A percentile compares a stretch with the other conserved stretches of the same genome.
phyloP scores from a whole-genome alignment of 2,797 vertebrate species.

The Hippocampus kuda region DNA sequence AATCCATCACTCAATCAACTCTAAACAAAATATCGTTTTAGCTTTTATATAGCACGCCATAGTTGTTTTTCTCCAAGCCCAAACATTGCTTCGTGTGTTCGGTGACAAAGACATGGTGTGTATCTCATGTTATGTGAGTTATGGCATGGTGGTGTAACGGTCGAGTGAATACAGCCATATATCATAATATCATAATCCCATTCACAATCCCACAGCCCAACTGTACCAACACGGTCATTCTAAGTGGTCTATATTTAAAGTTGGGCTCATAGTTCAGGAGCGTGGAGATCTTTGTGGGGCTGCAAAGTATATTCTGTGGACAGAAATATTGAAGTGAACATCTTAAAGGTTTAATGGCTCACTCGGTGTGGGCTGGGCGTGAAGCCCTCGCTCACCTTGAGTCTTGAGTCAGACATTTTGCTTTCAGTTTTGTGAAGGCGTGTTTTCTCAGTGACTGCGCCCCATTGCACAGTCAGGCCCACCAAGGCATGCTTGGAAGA shows the following conservation, averaged over 20 bases:
- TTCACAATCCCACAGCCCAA: conserved; percentile 67
- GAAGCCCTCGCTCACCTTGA: not conserved
- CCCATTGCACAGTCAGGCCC: not conserved
- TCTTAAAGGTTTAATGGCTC: not conserved
- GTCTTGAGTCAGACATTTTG: not conserved
- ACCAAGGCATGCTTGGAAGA: not conserved
- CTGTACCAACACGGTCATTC: conserved; percentile 66
- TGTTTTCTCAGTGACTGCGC: not conserved
- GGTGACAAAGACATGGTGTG: conserved; percentile 34
- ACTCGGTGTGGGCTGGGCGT: not conserved
- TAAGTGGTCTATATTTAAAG: conserved; percentile 65
- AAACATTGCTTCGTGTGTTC: conserved; percentile 20
- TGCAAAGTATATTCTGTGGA: not conserved
- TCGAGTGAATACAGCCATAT: conserved; percentile 57
- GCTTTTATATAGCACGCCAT: not conserved
- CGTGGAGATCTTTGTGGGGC: conserved; percentile 28
- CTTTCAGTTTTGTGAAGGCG: no score
- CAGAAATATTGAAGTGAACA: not conserved
- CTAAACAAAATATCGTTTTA: not conserved
- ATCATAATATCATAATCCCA: conserved; percentile 73
- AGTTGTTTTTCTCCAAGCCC: not conserved
- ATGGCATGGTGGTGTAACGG: conserved; percentile 45
- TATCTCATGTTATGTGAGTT: conserved; percentile 43
- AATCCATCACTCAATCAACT: not conserved
- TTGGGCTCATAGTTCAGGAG: conserved; percentile 50